These are phyloP conservation scores for Egretta garzetta DNA, from an alignment of 2,113 vertebrate species.

Conservation along the genomic window DNA sequence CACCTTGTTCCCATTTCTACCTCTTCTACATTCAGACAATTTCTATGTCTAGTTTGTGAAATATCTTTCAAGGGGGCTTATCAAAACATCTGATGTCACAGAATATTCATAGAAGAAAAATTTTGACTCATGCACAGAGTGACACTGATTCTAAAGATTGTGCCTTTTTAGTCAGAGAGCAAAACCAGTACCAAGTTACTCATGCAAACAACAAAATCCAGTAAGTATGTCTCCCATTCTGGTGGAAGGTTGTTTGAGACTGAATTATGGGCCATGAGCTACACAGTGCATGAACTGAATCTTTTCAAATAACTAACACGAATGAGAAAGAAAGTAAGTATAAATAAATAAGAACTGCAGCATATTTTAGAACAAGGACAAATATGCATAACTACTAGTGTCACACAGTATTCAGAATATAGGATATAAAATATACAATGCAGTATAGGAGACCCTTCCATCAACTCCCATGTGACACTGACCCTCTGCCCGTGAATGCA, in stretches of 20 bases:
- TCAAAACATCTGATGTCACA: background rate
- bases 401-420: background rate
- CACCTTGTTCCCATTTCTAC: background rate
- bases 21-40: background rate
- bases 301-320: background rate
- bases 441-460: background rate
- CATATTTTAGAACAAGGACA: background rate
- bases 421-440: background rate
- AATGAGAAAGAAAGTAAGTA: background rate
- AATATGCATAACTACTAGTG: background rate
- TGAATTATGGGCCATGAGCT: background rate
- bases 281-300: background rate
- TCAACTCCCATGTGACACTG: background rate
- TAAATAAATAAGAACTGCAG: background rate
- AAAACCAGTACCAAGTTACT: background rate
- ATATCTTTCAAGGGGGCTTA: background rate
- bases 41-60: background rate
- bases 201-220: background rate
- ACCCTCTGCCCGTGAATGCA: background rate
- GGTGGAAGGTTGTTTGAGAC: background rate
- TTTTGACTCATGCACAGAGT: background rate
- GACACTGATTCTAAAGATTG: background rate
- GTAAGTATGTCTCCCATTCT: background rate
- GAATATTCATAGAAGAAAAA: background rate
- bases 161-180: background rate